A percentile compares a stretch with the other conserved stretches of the same genome.
phyloP scores from a whole-genome alignment of 2,888 invertebrate species.

The Tortricodes alternella region DNA sequence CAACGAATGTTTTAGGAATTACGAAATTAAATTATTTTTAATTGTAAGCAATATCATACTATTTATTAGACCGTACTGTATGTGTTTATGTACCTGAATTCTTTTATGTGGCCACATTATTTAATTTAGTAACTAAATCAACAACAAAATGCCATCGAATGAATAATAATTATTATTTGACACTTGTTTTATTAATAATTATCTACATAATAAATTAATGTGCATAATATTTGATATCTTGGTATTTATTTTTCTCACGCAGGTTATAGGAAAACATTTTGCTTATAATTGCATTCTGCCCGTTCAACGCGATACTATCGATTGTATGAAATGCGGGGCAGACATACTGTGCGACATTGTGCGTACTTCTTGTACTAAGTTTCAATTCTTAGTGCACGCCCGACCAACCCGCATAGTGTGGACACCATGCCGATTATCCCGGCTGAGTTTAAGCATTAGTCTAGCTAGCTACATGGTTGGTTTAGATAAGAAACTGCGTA shows the following conservation, averaged over 20 bases:
- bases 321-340: too few species aligned
- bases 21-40: slow-evolving; percentile 75
- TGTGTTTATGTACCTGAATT: slow-evolving; percentile 80
- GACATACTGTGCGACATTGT: too few species aligned
- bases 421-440: too few species aligned
- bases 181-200: slow-evolving; percentile 71
- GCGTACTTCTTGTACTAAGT: too few species aligned
- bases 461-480: too few species aligned
- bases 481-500: too few species aligned
- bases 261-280: too few species aligned
- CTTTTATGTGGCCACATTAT: slow-evolving; percentile 78
- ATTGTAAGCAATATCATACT: slow-evolving; percentile 60
- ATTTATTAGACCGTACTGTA: slow-evolving; percentile 68
- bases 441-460: too few species aligned
- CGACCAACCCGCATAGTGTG: too few species aligned
- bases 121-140: slow-evolving; percentile 50
- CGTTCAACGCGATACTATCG: too few species aligned
- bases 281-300: too few species aligned
- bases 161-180: slow-evolving; percentile 63
- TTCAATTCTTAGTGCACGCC: too few species aligned
- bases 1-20: slow-evolving; percentile 72
- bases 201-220: slow-evolving; percentile 72
- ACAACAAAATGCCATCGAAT: slow-evolving; percentile 55
- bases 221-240: slow-evolving; percentile 53
- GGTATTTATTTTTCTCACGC: slow-evolving; percentile 40